Percentiles rank a stretch among this genome's conserved stretches.
Conservation (phyloP, 2,113 vertebrate genomes). For the Oreotrochilus melanogaster region DNA sequence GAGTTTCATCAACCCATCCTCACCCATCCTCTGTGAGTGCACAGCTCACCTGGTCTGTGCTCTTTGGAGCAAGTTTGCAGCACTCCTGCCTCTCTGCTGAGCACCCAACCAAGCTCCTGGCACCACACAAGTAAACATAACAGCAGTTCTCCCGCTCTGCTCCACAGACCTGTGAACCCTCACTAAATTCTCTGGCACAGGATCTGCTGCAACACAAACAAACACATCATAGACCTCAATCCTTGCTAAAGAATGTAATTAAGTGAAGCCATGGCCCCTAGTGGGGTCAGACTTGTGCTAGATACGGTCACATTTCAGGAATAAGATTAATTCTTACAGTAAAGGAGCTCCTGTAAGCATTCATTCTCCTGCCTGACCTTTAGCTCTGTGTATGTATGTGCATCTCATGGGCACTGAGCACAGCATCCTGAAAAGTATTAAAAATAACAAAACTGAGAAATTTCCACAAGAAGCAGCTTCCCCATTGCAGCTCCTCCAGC, state of each 20-base stretch:
- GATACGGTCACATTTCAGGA: constrained; percentile 52
- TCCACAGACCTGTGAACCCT: not conserved
- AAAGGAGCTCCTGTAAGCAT: constrained; percentile 40
- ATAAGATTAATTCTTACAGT: constrained; percentile 61
- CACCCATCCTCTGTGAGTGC: not conserved
- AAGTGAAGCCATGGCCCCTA: not conserved
- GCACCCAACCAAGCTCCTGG: constrained; percentile 22
- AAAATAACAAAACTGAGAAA: not conserved
- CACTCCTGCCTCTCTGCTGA: not conserved
- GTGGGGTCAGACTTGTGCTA: constrained; percentile 26
- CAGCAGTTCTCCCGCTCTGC: not conserved
- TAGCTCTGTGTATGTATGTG: not conserved
- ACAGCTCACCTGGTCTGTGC: not conserved
- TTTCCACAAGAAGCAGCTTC: not conserved
- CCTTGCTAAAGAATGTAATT: constrained; percentile 51
- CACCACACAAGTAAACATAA: not conserved
- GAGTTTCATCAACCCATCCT: not conserved
- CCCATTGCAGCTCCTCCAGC: not conserved
- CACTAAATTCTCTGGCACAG: not conserved
- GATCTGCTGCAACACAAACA: not conserved
- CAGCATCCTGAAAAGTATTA: not conserved
- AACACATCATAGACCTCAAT: constrained; percentile 43
- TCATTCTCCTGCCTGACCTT: constrained; percentile 15
- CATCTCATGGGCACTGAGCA: not conserved
- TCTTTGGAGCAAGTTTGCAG: not conserved